phyloP scores from a whole-genome alignment of 2,888 invertebrate genomes.

The Heteromurus nitidus region DNA sequence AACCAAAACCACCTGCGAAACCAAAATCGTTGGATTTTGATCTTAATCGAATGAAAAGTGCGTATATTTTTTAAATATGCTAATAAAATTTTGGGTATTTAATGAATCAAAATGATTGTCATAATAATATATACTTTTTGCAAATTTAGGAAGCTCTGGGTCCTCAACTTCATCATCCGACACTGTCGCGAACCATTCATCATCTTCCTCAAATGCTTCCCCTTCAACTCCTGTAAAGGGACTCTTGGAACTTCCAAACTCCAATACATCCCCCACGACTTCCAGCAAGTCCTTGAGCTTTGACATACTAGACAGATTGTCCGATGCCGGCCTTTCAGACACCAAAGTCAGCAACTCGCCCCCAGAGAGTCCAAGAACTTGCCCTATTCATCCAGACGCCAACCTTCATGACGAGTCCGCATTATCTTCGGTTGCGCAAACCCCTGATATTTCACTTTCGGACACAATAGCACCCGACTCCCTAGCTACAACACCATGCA shows the following conservation, averaged over 20 bases:
- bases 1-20: constrained; percentile 42
- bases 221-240: too few species aligned
- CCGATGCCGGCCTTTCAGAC: constrained; percentile 62
- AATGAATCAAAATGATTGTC: too few species aligned
- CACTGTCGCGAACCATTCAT: constrained; percentile 1
- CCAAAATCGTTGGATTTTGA: constrained; percentile 49
- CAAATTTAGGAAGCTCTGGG: constrained; percentile 42
- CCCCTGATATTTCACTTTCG: constrained; percentile 33
- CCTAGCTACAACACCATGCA: constrained; percentile 48
- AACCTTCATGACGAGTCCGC: background rate
- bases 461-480: constrained; percentile 46
- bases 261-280: constrained; percentile 43
- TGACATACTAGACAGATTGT: constrained; percentile 64
- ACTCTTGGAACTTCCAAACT: background rate
- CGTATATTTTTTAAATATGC: background rate
- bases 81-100: background rate
- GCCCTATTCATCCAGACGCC: constrained; percentile 31
- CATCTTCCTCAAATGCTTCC: background rate
- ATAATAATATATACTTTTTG: too few species aligned
- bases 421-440: constrained; percentile 24
- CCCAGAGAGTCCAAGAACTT: constrained; percentile 41
- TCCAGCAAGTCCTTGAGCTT: constrained; percentile 67
- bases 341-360: constrained; percentile 55
- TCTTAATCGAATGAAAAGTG: background rate
- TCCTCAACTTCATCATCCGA: constrained; percentile 38